A percentile compares a stretch with the other conserved stretches of the same genome.
Evolutionary conservation across 1,140 invertebrate species (phyloP).

Genomic region (Harpegnathos saltator): DNA sequence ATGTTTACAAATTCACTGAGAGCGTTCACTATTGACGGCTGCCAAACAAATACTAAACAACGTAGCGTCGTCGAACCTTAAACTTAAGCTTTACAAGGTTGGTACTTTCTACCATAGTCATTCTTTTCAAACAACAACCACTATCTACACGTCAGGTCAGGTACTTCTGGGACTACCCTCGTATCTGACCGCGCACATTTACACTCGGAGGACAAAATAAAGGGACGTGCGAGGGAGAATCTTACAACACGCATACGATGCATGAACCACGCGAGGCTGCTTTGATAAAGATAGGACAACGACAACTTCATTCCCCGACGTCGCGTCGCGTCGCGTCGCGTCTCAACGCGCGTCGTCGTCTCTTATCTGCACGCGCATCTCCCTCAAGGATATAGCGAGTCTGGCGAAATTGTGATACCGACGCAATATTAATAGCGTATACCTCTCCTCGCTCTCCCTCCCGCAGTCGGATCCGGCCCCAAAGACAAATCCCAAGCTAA

Average conservation of each 20-base stretch:
- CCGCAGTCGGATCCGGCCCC: conserved; percentile 47
- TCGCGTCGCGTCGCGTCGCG: too few relatives aligned
- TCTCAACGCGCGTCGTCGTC: conserved; percentile 29
- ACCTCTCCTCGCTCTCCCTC: conserved; percentile 10
- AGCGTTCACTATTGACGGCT: too few relatives aligned
- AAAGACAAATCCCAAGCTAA: conserved; percentile 74
- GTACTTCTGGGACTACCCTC: too few relatives aligned
- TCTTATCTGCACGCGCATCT: conserved; percentile 67
- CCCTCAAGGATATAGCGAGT: conserved; percentile 65
- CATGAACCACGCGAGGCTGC: background rate
- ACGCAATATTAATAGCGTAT: conserved; percentile 71
- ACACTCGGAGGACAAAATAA: background rate
- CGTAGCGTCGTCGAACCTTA: too few relatives aligned
- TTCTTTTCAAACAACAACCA: too few relatives aligned
- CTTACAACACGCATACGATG: background rate
- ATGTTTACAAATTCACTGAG: too few relatives aligned
- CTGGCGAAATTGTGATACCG: conserved; percentile 70
- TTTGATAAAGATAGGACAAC: too few relatives aligned
- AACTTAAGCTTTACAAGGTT: too few relatives aligned
- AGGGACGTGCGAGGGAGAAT: background rate
- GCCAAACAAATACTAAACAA: too few relatives aligned
- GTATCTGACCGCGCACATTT: too few relatives aligned
- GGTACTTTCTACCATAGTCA: too few relatives aligned
- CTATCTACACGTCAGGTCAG: too few relatives aligned
- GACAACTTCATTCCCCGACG: conserved; percentile 13